A percentile compares a stretch with the other conserved stretches of the same genome.
These are phyloP conservation scores for Rhagonycha lutea DNA, from an alignment of 2,888 invertebrate species.

Conservation along the genomic window DNA sequence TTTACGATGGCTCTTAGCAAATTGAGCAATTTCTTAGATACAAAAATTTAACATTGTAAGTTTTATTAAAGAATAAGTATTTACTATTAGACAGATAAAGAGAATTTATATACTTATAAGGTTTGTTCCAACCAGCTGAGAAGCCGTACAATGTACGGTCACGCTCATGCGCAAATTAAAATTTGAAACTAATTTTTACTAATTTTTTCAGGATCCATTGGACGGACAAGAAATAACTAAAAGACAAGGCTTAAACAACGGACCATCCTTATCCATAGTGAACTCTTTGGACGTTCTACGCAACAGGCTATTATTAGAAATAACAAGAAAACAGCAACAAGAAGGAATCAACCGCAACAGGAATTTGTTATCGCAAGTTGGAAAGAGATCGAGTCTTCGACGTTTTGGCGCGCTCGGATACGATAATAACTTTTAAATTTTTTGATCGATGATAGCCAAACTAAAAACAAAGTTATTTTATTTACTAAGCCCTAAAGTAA, in stretches of 20 bases:
- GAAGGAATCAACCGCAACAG: conserved; percentile 77
- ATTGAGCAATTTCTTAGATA: no score
- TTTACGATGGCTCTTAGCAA: no score
- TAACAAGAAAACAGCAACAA: conserved; percentile 80
- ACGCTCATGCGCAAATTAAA: no score
- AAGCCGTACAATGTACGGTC: no score
- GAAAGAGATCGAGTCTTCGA: conserved; percentile 63
- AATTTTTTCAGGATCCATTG: conserved; percentile 19
- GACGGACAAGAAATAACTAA: conserved; percentile 21
- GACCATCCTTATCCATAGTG: conserved; percentile 80
- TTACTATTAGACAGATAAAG: no score
- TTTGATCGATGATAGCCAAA: conserved; percentile 11
- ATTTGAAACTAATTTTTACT: neutral
- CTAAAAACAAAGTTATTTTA: conserved; percentile 27
- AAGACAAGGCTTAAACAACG: conserved; percentile 40
- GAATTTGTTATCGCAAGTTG: conserved; percentile 74
- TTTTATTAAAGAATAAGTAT: no score
- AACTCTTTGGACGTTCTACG: conserved; percentile 86
- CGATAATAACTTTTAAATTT: conserved; percentile 41
- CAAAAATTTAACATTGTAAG: no score
- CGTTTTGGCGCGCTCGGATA: conserved; percentile 35
- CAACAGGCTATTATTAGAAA: conserved; percentile 78
- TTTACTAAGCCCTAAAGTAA: conserved; percentile 28
- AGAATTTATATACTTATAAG: no score
- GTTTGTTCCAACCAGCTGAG: no score